These are phyloP conservation scores for Aphidius gifuensis DNA, from an alignment of 1,140 invertebrate species.

Conservation along the genomic window DNA sequence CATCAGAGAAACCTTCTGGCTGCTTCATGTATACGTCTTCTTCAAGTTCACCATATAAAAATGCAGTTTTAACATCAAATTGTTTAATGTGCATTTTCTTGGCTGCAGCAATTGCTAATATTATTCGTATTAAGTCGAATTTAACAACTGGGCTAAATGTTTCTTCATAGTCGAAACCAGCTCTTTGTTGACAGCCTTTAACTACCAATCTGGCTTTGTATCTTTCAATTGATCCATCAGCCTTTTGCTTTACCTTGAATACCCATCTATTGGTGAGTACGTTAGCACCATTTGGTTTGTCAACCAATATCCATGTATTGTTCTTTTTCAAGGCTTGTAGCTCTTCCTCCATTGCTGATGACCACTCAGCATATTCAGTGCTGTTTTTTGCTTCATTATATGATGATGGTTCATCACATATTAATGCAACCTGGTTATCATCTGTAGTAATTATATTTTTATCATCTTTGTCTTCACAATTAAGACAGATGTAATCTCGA, in stretches of 20 bases:
- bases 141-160: constrained; percentile 24
- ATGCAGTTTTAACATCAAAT: constrained; percentile 45
- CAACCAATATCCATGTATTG: constrained; percentile 26
- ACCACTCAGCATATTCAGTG: constrained; percentile 14
- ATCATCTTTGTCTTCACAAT: too few species aligned
- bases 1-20: constrained; percentile 35
- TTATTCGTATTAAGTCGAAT: constrained; percentile 18
- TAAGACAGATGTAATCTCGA: rapidly evolving
- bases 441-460: too few species aligned
- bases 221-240: constrained; percentile 5
- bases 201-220: constrained; percentile 29
- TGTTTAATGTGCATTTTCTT: constrained; percentile 27
- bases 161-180: constrained; percentile 24
- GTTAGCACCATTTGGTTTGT: constrained; percentile 21
- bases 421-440: too few species aligned
- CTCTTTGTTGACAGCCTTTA: constrained; percentile 23
- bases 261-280: constrained; percentile 28
- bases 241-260: constrained; percentile 22
- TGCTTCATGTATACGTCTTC: constrained; percentile 43
- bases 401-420: constrained; percentile 1
- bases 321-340: constrained; percentile 25
- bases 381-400: constrained; percentile 17
- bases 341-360: constrained; percentile 22
- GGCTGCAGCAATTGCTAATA: constrained; percentile 18
- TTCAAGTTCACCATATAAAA: constrained; percentile 42